Evolutionary conservation across 1,140 invertebrate species (phyloP).

Genomic region (Eupeodes corollae): DNA sequence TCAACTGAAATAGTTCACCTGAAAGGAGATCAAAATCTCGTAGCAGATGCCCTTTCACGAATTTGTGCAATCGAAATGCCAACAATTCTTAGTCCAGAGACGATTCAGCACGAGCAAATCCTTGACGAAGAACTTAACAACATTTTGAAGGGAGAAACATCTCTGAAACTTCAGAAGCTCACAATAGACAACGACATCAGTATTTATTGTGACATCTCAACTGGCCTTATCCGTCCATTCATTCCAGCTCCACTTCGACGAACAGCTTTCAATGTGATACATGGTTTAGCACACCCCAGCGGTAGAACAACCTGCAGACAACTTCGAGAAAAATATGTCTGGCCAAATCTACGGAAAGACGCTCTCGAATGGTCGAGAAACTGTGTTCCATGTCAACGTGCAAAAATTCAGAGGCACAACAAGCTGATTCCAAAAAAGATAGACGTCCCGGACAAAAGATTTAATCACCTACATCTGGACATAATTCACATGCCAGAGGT

Average conservation of each 20-base stretch:
- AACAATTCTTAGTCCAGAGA: constrained; percentile 6
- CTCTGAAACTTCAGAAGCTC: constrained; percentile 2
- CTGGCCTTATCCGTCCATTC: constrained; percentile 15
- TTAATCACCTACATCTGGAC: too few species aligned
- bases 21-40: constrained; percentile 18
- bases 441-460: too few species aligned
- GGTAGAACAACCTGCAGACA: constrained; percentile 11
- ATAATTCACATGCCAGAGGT: too few species aligned
- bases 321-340: constrained; percentile 13
- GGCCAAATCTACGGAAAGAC: constrained; percentile 19
- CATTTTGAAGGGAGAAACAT: constrained; percentile 18
- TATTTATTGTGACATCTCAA: constrained; percentile 8
- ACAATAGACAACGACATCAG: background rate
- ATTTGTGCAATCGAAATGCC: constrained; percentile 7
- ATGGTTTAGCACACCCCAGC: constrained; percentile 19
- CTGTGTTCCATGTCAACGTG: too few species aligned
- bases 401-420: too few species aligned
- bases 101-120: constrained; percentile 13
- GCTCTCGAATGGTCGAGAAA: constrained; percentile 5
- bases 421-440: too few species aligned
- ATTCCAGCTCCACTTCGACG: constrained; percentile 11
- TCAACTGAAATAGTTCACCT: constrained; percentile 22
- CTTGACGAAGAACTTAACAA: constrained; percentile 11
- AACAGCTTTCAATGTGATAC: constrained; percentile 10
- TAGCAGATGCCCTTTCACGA: constrained; percentile 19